Base-by-base conservation (phyloP, 2,888 invertebrate genomes). In the Norana najaformis region DNA sequence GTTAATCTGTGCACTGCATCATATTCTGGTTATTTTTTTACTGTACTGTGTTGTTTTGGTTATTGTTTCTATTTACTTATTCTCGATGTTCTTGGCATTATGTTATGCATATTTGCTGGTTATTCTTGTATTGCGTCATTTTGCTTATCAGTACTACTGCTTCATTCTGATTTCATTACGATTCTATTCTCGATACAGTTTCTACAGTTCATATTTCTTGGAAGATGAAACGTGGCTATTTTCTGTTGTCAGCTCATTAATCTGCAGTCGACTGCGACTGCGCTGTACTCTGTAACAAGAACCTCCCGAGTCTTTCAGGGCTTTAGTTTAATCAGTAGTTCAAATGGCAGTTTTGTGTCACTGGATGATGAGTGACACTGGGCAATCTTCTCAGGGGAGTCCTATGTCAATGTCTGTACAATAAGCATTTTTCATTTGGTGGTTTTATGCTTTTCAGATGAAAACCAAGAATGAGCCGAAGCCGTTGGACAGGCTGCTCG, bases 301-400 rank as follows among this genome's bases (percentile, higher is more conserved):
- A n/a, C 69, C 3, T 30, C 11, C 30, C 13, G 16, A 69, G 69
- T 69, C n/a, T n/a, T 30, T 69, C 69, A 69, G 30, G 30, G n/a
- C n/a, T 69, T 30, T 69, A 69, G 69, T 69, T 69, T 69, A 69
- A 69, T 69, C 69, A 69, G 69, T n/a, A n/a, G 69, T 69, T 69
- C 18, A 69, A 69, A 69, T n/a, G 69, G 69, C 13, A 11, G 69
- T n/a, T 69, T 16, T 69, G 69, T 69, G 69, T 69, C 69, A n/a
- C 4, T 69, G 8, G 69, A 69, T 69, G 8, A n/a, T n/a, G 69
- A 69, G n/a, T n/a, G 69, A 69, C 69, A 69, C 30, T n/a, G 69
- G n/a, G 30, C 69, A 30, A 69, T 69, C 8, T n/a, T 69, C 69
- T 69, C 69, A n/a, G n/a, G 16, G 69, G n/a, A n/a, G 47, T 53